Evolutionary conservation across 2,888 invertebrate genomes (phyloP).

Genomic region (Uropetala carovei): DNA sequence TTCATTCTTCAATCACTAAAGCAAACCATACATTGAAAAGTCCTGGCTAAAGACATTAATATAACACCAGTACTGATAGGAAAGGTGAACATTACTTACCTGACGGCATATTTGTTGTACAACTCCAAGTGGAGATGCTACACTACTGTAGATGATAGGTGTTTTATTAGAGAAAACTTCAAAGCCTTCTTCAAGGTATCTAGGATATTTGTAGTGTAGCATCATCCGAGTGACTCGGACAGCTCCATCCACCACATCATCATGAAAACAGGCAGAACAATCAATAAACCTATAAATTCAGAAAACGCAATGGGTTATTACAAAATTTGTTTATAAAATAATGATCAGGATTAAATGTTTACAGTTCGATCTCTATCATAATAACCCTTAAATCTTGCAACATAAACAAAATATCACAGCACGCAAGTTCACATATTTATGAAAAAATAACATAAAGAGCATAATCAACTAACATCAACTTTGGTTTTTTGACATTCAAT

Average conservation of each 20-base stretch:
- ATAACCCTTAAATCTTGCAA: background rate
- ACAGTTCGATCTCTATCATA: background rate
- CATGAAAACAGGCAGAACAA: constrained; percentile 90
- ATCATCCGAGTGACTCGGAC: constrained; percentile 89
- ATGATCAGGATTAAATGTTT: background rate
- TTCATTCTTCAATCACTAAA: background rate
- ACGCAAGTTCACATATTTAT: too few species aligned
- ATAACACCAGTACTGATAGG: too few species aligned
- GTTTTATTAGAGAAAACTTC: constrained; percentile 87
- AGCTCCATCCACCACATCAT: constrained; percentile 91
- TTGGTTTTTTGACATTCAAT: too few species aligned
- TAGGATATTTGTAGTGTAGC: constrained; percentile 87
- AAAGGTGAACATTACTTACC: constrained; percentile 70
- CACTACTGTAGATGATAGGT: constrained; percentile 91
- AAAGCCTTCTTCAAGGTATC: constrained; percentile 89
- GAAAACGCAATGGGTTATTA: background rate
- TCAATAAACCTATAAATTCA: constrained; percentile 84
- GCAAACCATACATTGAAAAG: background rate
- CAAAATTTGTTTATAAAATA: background rate
- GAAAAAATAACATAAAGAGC: constrained; percentile 34
- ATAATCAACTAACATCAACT: constrained; percentile 1
- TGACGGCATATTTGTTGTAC: constrained; percentile 89
- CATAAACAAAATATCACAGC: background rate
- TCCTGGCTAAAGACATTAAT: background rate
- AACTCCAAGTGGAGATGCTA: constrained; percentile 86